Conservation (phyloP, 2,888 invertebrate genomes). For the Thymelicus lineola region DNA sequence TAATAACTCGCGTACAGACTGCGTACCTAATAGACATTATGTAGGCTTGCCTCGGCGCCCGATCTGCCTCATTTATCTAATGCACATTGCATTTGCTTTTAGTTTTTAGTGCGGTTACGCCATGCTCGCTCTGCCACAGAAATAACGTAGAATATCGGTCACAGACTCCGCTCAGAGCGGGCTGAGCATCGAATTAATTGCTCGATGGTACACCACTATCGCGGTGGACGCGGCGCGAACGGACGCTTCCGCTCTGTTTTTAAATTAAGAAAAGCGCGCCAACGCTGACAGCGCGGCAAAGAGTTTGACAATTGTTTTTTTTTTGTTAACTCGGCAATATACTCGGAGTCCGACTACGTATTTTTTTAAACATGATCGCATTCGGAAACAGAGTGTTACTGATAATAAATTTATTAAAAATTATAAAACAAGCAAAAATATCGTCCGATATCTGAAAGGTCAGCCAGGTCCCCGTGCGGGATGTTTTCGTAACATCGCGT, state of each 20-base stretch:
- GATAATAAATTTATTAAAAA: conserved; percentile 31
- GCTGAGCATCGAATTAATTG: conserved; percentile 78
- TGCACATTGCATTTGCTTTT: conserved; percentile 79
- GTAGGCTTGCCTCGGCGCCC: conserved; percentile 47
- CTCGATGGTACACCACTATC: conserved; percentile 64
- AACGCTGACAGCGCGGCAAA: conserved; percentile 49
- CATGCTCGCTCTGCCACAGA: conserved; percentile 74
- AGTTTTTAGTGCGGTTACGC: conserved; percentile 80
- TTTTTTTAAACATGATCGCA: conserved; percentile 29
- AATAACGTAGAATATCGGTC: conserved; percentile 84
- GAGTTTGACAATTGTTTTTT: conserved; percentile 45
- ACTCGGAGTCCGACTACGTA: conserved; percentile 8
- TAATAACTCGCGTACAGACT: conserved; percentile 39
- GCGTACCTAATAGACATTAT: conserved; percentile 39
- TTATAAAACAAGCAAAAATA: conserved; percentile 45
- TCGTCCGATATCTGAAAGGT: conserved; percentile 59
- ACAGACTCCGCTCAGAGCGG: conserved; percentile 66
- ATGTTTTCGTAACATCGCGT: conserved; percentile 53
- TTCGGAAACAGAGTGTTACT: conserved; percentile 34
- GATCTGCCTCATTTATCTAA: conserved; percentile 75
- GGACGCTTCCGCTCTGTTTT: conserved; percentile 68
- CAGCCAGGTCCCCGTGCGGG: conserved; percentile 56
- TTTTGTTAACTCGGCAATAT: conserved; percentile 32
- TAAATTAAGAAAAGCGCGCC: conserved; percentile 66
- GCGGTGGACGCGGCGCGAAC: conserved; percentile 72